A percentile compares a stretch with the other conserved stretches of the same genome.
These are phyloP conservation scores for Chionoecetes opilio DNA, from an alignment of 1,140 invertebrate species.

Conservation along the genomic window DNA sequence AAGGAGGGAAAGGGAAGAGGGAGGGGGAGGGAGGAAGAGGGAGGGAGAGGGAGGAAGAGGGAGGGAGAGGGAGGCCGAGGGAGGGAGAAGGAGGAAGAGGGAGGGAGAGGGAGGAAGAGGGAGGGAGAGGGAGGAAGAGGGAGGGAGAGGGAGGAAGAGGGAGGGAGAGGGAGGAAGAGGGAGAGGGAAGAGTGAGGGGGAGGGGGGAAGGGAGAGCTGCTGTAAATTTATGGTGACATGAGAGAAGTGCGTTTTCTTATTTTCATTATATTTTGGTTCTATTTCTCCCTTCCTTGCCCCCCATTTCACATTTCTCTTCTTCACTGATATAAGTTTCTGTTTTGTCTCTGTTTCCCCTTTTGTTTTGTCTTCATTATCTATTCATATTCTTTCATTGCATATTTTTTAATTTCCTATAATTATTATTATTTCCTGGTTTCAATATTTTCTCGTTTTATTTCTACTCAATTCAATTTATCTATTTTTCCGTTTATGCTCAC, in stretches of 20 bases:
- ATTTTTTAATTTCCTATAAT: background rate
- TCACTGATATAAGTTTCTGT: too few relatives aligned
- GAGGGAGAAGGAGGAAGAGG: too few relatives aligned
- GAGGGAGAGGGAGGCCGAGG: background rate
- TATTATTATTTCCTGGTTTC: too few relatives aligned
- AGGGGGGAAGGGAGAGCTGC: background rate
- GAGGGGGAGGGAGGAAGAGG: background rate
- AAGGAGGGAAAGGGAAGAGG: background rate
- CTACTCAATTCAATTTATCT: background rate
- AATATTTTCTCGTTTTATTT: background rate
- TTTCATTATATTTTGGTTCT: background rate
- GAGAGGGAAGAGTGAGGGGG: background rate
- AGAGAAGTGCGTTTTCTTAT: background rate
- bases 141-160: background rate
- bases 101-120: background rate
- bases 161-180: background rate
- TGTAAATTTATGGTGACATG: background rate
- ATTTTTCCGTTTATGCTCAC: background rate
- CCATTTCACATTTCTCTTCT: background rate
- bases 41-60: background rate
- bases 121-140: too few relatives aligned
- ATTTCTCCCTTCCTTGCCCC: background rate
- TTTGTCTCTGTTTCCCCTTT: background rate
- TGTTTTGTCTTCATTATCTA: too few relatives aligned
- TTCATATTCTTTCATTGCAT: too few relatives aligned